phyloP scores from a whole-genome alignment of 2,888 invertebrate species.

The Eristalis arbustorum region DNA sequence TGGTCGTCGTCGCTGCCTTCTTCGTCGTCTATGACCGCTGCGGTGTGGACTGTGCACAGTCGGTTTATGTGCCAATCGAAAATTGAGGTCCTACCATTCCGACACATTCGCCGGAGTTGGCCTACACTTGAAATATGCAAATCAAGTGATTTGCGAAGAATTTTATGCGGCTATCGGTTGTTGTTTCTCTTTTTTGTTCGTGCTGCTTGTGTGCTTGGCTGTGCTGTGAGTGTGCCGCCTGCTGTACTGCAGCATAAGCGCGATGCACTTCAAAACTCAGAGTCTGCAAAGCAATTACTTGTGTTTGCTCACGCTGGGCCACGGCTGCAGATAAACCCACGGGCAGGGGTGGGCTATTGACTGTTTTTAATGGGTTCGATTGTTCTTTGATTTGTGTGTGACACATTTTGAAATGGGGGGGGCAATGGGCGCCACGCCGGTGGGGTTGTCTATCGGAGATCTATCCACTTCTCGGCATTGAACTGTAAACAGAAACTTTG shows the following conservation, averaged over 20 bases:
- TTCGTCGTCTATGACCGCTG: not conserved
- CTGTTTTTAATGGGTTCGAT: slow-evolving; percentile 13
- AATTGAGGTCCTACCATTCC: slow-evolving; percentile 59
- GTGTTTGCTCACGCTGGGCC: not conserved
- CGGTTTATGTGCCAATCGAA: slow-evolving; percentile 49
- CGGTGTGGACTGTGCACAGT: not conserved
- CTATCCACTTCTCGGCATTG: not conserved
- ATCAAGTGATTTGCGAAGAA: slow-evolving; percentile 67
- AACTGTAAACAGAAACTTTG: not conserved
- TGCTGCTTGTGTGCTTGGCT: not conserved
- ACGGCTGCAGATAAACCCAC: not conserved
- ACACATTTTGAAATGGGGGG: not conserved
- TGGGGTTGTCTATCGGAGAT: not conserved
- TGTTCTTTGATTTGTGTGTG: slow-evolving; percentile 16
- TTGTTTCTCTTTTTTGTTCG: not conserved
- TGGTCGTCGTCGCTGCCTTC: not conserved
- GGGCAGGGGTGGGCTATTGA: slow-evolving; percentile 2
- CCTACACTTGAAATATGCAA: slow-evolving; percentile 70
- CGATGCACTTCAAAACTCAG: slow-evolving; percentile 56
- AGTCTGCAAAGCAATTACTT: slow-evolving; percentile 50
- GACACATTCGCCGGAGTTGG: slow-evolving; percentile 59
- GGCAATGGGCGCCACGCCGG: too few species aligned
- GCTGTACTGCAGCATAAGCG: slow-evolving; percentile 52
- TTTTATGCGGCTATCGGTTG: slow-evolving; percentile 39
- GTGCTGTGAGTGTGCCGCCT: not conserved